Evolutionary conservation across 2,888 invertebrate genomes (phyloP), one percentile per base, ranked within the genome.

Genomic region (Chydorus sphaericus): DNA sequence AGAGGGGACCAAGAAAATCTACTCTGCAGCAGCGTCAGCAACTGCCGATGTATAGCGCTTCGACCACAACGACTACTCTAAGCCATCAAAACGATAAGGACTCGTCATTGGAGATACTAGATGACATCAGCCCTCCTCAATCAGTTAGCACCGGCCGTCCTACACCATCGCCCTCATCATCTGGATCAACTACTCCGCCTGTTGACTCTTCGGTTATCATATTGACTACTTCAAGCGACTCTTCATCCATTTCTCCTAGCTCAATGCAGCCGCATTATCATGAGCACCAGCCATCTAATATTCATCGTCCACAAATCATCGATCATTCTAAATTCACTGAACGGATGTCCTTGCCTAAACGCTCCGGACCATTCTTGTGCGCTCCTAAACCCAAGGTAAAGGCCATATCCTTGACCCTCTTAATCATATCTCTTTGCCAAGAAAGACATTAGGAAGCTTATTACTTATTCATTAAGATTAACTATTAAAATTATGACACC

Each of bases 1-100:
- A 98, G 70, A 78, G 98, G 60, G 97, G 97, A 0, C 97, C 97
- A 1, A 77, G 98, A 49, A 94, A 89, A 69, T 90, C 96, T 0
- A 96, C 96, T 1, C 75, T 97, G 31, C 80, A 91, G 5, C 80
- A 91, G 5, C 80, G 93, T 14, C 96, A 96, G 73, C 88, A 94
- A 81, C 85, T 86, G 3, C 72, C 86, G 61, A 83, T 49, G 23
- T 23, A 48, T 11, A 28, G 20, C 6, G 16, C 37, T 11, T 16
- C 38, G 29, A 58, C 58, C 59, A 57, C 37, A 58, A 57, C 33
- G 56, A 55, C n/a, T 30, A 54, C 50, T 48, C 57, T 29, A 20
- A 10, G 54, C n/a, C n/a, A n/a, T n/a, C n/a, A n/a, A n/a, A n/a
- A n/a, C n/a, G n/a, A n/a, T n/a, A n/a, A n/a, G n/a, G n/a, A n/a